Percentiles rank a stretch among this genome's conserved stretches.
Evolutionary conservation across 2,797 vertebrate species (phyloP).

Genomic region (Cercopithecus petaurista): DNA sequence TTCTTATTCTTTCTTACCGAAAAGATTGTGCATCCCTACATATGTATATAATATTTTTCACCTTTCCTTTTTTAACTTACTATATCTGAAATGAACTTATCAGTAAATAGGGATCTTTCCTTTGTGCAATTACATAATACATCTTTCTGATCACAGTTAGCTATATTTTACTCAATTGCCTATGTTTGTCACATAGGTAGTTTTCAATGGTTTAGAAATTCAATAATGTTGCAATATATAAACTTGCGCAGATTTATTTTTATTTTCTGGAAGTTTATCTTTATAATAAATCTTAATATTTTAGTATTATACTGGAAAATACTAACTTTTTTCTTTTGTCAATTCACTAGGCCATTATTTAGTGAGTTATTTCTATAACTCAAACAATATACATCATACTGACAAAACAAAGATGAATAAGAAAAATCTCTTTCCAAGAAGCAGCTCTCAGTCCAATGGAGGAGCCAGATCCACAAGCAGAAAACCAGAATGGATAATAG

Average conservation of each 20-base stretch:
- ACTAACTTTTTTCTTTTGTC: not conserved
- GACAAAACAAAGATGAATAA: not conserved
- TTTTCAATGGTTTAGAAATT: not conserved
- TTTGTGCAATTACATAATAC: not conserved
- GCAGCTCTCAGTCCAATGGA: not conserved
- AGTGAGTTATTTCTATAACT: not conserved
- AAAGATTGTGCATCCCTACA: not conserved
- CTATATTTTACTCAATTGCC: not conserved
- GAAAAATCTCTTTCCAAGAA: not conserved
- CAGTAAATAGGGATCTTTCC: not conserved
- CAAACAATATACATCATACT: not conserved
- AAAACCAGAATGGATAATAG: not conserved
- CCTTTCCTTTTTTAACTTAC: not conserved
- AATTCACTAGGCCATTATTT: not conserved
- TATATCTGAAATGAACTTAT: not conserved
- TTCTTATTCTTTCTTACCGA: not conserved
- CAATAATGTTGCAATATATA: not conserved
- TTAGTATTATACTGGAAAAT: not conserved
- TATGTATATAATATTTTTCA: not conserved
- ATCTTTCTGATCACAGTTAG: not conserved
- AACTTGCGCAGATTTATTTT: not conserved
- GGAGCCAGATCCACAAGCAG: not conserved
- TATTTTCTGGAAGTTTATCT: not conserved
- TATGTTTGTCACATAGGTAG: not conserved
- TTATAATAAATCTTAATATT: not conserved